phyloP scores from a whole-genome alignment of 1,140 invertebrate species.

The Melipona quadrifasciata region DNA sequence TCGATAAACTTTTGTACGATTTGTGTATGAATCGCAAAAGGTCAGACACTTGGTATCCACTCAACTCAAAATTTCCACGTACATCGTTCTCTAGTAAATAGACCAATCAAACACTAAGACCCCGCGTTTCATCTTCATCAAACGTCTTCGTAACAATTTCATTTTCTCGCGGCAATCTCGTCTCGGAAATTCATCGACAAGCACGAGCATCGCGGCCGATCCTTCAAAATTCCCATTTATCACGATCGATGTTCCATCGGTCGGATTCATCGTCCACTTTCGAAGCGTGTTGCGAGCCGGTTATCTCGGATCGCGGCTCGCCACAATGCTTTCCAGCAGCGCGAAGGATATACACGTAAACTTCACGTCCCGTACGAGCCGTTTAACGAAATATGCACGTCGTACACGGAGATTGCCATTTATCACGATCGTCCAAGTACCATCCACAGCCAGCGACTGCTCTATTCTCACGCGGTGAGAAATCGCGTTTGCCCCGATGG shows the following conservation, averaged over 20 bases:
- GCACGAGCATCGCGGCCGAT: background rate
- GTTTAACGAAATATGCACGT: background rate
- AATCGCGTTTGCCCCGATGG: slow-evolving; percentile 29
- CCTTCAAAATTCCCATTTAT: slow-evolving; percentile 5
- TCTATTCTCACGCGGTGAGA: slow-evolving; percentile 38
- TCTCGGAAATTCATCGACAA: background rate
- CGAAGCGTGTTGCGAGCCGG: background rate
- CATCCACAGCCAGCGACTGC: background rate
- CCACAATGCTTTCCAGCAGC: background rate
- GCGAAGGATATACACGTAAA: background rate
- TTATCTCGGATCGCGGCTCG: background rate
- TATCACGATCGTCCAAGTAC: slow-evolving; percentile 12
- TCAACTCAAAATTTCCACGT: background rate
- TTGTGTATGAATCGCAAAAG: too few relatives aligned
- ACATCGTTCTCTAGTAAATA: background rate
- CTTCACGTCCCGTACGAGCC: background rate
- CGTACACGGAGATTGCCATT: background rate
- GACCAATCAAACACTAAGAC: background rate
- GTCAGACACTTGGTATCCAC: background rate
- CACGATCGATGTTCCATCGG: slow-evolving; percentile 2
- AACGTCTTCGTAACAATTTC: background rate
- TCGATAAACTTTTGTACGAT: too few relatives aligned
- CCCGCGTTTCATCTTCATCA: background rate
- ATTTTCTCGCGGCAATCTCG: background rate
- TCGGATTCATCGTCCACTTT: background rate